These are phyloP conservation scores for Oscheius sp. DNA, from an alignment of 2,888 invertebrate species.

Conservation along the genomic window DNA sequence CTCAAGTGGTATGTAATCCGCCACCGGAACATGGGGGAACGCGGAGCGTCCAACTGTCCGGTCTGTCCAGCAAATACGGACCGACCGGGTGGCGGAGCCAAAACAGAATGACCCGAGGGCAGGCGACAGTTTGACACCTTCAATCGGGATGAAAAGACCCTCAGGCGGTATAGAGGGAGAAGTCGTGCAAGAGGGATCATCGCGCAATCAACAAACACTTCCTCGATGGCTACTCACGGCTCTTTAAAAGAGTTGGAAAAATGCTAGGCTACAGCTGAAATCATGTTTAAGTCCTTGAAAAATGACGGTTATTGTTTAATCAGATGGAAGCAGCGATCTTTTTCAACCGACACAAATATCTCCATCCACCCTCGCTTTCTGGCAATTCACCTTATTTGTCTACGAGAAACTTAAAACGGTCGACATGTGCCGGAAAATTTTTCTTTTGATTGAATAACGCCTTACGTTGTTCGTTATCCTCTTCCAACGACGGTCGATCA, in stretches of 20 bases:
- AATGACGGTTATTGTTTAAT: background rate
- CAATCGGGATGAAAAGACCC: background rate
- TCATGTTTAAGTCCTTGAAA: background rate
- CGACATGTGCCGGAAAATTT: background rate
- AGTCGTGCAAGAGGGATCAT: conserved; percentile 4
- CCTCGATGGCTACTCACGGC: background rate
- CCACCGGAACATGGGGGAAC: background rate
- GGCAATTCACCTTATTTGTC: no score
- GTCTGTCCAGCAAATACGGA: conserved; percentile 7
- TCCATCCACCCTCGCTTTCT: no score
- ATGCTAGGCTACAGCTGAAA: background rate
- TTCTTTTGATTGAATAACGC: background rate
- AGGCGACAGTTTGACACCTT: conserved; percentile 12
- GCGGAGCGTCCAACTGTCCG: background rate
- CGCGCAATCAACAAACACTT: conserved; percentile 19
- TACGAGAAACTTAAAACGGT: no score
- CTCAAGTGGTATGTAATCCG: conserved; percentile 14
- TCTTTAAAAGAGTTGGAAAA: background rate
- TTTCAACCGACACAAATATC: no score
- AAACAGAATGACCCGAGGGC: conserved; percentile 10
- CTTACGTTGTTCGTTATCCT: background rate
- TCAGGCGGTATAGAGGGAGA: background rate
- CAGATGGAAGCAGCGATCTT: background rate
- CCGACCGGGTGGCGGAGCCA: background rate
- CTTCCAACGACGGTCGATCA: background rate